Evolutionary conservation across 2,797 vertebrate species (phyloP).

Genomic region (Meriones psammophilus): DNA sequence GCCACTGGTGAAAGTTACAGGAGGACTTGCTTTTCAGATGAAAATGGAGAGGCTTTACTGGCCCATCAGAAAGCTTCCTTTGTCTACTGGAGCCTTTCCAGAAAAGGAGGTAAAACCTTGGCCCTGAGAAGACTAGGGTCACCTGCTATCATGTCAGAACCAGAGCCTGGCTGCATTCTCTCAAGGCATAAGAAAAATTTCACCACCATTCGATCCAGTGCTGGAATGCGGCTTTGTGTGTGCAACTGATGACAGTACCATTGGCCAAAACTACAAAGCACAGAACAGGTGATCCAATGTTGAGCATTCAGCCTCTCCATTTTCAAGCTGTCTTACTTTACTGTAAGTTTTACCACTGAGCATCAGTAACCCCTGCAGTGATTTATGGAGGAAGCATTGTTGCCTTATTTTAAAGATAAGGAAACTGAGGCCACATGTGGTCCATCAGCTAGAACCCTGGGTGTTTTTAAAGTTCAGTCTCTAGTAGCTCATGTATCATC

Average conservation of each 20-base stretch:
- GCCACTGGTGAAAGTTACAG: neutral
- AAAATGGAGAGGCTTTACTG: neutral
- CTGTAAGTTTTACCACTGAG: neutral
- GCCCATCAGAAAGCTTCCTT: neutral
- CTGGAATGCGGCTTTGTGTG: neutral
- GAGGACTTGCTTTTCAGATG: neutral
- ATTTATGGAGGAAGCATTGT: neutral
- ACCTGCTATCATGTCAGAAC: neutral
- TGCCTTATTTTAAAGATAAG: neutral
- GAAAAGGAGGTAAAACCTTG: neutral
- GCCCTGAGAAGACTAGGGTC: neutral
- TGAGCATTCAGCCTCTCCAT: neutral
- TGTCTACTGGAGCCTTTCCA: neutral
- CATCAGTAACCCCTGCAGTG: neutral
- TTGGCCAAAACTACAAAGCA: neutral
- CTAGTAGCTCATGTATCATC: neutral
- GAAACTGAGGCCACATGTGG: neutral
- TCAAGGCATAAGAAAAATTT: slow-evolving; percentile 36
- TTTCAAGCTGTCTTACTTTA: neutral
- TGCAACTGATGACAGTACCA: neutral
- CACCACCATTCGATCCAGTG: neutral
- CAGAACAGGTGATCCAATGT: neutral
- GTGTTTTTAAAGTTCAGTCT: neutral
- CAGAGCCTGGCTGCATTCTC: neutral
- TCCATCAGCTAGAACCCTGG: neutral